Evolutionary conservation across 2,797 vertebrate species (phyloP).

Genomic region (Remorina albescens): DNA sequence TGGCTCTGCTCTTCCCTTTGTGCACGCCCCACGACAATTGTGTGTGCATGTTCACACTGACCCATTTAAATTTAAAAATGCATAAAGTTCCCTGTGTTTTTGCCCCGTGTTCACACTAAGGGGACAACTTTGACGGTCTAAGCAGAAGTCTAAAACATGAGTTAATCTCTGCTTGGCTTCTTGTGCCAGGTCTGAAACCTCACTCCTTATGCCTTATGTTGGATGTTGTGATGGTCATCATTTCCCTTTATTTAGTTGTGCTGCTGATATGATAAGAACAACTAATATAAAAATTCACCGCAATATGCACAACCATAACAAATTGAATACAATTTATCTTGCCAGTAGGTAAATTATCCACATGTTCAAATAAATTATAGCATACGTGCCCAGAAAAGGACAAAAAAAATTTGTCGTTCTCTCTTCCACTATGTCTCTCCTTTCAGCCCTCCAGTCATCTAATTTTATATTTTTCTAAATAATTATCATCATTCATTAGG

Average conservation of each 20-base stretch:
- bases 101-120: neutral
- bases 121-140: neutral
- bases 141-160: neutral
- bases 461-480: slow-evolving; percentile 70
- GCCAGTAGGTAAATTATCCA: slow-evolving; percentile 5
- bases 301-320: neutral
- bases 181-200: too few species aligned
- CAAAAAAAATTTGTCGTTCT: slow-evolving; percentile 27
- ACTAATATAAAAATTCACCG: neutral
- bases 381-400: too few species aligned
- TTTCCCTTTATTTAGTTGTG: neutral
- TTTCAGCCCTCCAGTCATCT: slow-evolving; percentile 42
- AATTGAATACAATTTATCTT: neutral
- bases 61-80: too few species aligned
- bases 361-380: slow-evolving; percentile 22
- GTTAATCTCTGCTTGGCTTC: neutral
- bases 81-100: too few species aligned
- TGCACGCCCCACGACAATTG: slow-evolving; percentile 26
- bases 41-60: neutral
- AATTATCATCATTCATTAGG: slow-evolving; percentile 72
- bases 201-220: neutral
- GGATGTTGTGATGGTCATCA: too few species aligned
- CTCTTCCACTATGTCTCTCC: slow-evolving; percentile 7
- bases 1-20: slow-evolving; percentile 6
- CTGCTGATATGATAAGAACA: neutral